Percentiles rank a stretch among this genome's conserved stretches.
Conservation (phyloP, 2,888 invertebrate species). For the Drosophila mimica region DNA sequence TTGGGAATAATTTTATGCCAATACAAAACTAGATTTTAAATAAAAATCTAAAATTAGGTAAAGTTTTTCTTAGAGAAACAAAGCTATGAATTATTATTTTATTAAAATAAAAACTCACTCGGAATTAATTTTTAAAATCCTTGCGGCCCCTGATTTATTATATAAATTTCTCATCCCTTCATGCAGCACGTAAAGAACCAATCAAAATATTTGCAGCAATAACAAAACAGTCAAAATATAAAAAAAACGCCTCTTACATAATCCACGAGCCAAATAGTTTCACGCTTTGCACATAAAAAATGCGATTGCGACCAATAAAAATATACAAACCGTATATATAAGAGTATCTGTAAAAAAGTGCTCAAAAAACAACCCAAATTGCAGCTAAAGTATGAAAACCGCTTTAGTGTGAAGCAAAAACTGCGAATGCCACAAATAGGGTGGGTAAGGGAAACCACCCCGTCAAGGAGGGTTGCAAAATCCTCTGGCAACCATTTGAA, state of each 20-base stretch:
- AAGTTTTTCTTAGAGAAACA: too few species aligned
- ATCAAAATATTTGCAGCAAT: constrained; percentile 56
- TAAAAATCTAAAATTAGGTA: too few species aligned
- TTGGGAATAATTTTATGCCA: neutral
- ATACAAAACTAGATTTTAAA: neutral
- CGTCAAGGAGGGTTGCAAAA: constrained; percentile 59
- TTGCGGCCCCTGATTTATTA: neutral
- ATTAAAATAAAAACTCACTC: neutral
- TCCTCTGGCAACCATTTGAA: constrained; percentile 41
- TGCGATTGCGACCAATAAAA: constrained; percentile 69
- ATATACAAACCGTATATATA: constrained; percentile 28
- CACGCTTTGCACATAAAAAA: constrained; percentile 62
- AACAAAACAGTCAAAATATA: constrained; percentile 52
- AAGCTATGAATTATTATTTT: too few species aligned
- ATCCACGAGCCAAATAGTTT: constrained; percentile 49
- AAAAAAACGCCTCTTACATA: constrained; percentile 56
- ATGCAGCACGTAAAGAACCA: constrained; percentile 33
- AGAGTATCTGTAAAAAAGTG: constrained; percentile 26
- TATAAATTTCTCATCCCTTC: constrained; percentile 6
- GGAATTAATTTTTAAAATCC: neutral
- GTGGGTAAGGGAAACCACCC: constrained; percentile 62
- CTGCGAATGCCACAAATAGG: constrained; percentile 38
- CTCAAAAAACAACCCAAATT: constrained; percentile 35
- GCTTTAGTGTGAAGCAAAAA: constrained; percentile 23
- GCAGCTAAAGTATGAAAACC: constrained; percentile 4